Evolutionary conservation across 92 coral and sea anemone genomes (phyloP), one percentile per base, ranked within the genome.

Genomic region (Epizoanthus stellaris): DNA sequence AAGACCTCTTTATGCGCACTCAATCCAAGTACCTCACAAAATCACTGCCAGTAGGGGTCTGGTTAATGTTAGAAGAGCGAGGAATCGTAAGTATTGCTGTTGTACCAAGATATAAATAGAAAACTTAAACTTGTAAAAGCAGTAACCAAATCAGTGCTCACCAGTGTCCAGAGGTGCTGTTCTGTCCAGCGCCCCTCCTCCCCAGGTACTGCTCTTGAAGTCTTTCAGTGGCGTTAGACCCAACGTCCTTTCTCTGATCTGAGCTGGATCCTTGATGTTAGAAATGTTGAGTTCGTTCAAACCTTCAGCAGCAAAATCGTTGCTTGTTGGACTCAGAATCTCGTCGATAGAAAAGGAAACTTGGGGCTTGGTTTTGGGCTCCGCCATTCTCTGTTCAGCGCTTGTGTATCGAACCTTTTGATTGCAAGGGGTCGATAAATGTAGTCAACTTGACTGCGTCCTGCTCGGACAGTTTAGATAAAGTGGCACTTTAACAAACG

Each of bases 291-390:
- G 60, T 59, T 43, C 83, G 2, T 70, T 43, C 13, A 62, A 47
- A 14, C 25, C 53, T 43, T 79, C 66, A 38, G 52, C 83, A 21
- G 83, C 43, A 45, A 62, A 11, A 17, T 79, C 83, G 20, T 58
- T 42, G 83, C 45, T 84, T 15, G 80, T 15, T 61, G 87, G 59
- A 61, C 90, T 90, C 45, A 94, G 92, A 62, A 94, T 94, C 20
- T 90, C 98, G 17, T 92, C 98, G 82, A 94, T 94, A n/a, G 98
- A 94, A 86, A 94, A 94, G 47, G 95, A 85, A 21, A 86, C 83
- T 12, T 70, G 72, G 34, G 19, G 23, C 83, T 79, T 79, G 36
- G 21, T 79, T 70, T 79, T 79, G 14, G 61, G 30, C 43, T 79
- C 83, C n/a, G 83, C 67, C 83, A 79, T 79, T 63, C 83, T 63